Conservation (phyloP, 2,797 vertebrate species). For the Aratinga solstitialis region DNA sequence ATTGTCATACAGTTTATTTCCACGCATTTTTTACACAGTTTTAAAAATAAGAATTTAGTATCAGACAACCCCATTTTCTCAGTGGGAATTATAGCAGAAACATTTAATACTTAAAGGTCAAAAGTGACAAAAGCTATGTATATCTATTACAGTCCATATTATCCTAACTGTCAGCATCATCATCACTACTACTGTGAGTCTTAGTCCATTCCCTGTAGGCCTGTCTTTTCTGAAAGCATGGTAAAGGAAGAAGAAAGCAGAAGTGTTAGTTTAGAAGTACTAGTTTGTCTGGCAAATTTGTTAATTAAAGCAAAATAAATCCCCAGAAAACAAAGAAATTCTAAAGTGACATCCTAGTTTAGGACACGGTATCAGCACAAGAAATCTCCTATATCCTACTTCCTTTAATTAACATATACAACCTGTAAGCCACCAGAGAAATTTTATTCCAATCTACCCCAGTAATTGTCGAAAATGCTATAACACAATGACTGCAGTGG, state of each 20-base stretch:
- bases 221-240: conserved; percentile 90
- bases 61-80: background rate
- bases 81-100: conserved; percentile 3
- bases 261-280: conserved; percentile 76
- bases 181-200: conserved; percentile 84
- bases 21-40: conserved; percentile 23
- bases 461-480: background rate
- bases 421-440: background rate
- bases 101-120: conserved; percentile 31
- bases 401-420: background rate
- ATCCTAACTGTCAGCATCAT: conserved; percentile 83
- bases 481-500: background rate
- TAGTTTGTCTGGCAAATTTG: conserved; percentile 49
- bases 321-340: conserved; percentile 17
- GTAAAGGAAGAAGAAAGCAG: conserved; percentile 80
- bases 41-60: conserved; percentile 47
- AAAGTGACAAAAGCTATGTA: conserved; percentile 49
- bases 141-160: conserved; percentile 58
- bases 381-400: background rate
- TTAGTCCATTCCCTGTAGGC: conserved; percentile 82
- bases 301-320: conserved; percentile 26
- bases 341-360: conserved; percentile 18
- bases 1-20: conserved; percentile 31
- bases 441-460: background rate
- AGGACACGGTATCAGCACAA: background rate